These are phyloP conservation scores for Xiphophorus couchianus DNA, from an alignment of 2,113 vertebrate genomes.

Conservation along the genomic window DNA sequence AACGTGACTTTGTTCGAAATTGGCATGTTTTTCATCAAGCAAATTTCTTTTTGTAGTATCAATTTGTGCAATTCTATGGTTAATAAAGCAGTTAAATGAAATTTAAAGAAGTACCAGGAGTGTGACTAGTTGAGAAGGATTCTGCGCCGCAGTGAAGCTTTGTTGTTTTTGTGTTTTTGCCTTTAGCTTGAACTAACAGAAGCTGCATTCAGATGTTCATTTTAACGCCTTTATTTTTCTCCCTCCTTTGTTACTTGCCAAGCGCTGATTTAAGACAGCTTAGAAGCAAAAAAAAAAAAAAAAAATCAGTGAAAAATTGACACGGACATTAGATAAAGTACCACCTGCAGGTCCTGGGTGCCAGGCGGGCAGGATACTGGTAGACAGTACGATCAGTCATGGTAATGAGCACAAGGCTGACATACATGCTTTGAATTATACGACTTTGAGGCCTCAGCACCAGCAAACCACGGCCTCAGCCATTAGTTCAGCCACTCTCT, in stretches of 20 bases:
- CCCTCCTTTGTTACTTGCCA: slow-evolving; percentile 36
- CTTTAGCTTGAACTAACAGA: slow-evolving; percentile 34
- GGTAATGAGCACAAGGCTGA: slow-evolving; percentile 80
- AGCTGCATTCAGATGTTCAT: slow-evolving; percentile 47
- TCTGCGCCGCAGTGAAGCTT: slow-evolving; percentile 22
- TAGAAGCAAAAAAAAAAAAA: slow-evolving; percentile 42
- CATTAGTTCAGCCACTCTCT: slow-evolving; percentile 69
- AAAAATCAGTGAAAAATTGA: slow-evolving; percentile 70
- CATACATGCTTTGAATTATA: slow-evolving; percentile 73
- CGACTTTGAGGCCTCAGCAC: slow-evolving; percentile 66
- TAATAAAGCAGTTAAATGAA: neutral
- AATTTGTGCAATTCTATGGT: no score
- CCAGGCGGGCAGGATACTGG: slow-evolving; percentile 81
- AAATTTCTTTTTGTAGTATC: no score
- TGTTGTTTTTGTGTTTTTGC: slow-evolving; percentile 33
- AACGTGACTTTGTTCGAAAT: no score
- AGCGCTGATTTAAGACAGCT: slow-evolving; percentile 57
- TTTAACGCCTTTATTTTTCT: slow-evolving; percentile 43
- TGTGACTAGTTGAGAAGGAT: neutral
- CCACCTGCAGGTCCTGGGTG: slow-evolving; percentile 80
- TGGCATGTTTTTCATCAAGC: no score
- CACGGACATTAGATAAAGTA: slow-evolving; percentile 77
- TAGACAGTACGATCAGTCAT: slow-evolving; percentile 82
- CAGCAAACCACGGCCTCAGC: slow-evolving; percentile 56
- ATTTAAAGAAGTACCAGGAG: neutral